Evolutionary conservation across 1,140 invertebrate species (phyloP).

Genomic region (Sinella curviseta): DNA sequence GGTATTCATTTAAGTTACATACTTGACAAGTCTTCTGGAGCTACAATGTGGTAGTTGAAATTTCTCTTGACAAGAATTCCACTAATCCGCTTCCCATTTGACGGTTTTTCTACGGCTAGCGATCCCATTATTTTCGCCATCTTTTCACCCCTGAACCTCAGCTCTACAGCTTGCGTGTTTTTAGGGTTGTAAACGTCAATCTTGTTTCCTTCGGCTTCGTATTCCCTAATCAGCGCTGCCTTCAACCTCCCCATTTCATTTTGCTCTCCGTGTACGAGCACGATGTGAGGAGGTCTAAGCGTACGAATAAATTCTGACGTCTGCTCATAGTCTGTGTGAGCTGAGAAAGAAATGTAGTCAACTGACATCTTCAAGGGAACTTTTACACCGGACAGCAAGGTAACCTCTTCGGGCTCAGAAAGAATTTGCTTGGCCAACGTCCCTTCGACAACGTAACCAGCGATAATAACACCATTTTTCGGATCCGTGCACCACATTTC

Average conservation of each 20-base stretch:
- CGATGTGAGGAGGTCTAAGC: slow-evolving; percentile 92
- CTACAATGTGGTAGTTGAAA: slow-evolving; percentile 96
- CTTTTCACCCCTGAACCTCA: slow-evolving; percentile 95
- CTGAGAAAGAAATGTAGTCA: slow-evolving; percentile 99
- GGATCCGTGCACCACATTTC: slow-evolving; percentile 98
- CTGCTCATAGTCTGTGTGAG: slow-evolving; percentile 98
- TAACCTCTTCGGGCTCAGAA: slow-evolving; percentile 97
- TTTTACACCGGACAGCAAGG: slow-evolving; percentile 92
- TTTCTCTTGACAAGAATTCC: slow-evolving; percentile 96
- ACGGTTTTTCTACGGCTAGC: slow-evolving; percentile 79
- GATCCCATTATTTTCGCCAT: slow-evolving; percentile 95
- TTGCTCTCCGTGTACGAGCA: slow-evolving; percentile 96
- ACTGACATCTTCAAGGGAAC: slow-evolving; percentile 95
- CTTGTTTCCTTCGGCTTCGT: slow-evolving; percentile 83
- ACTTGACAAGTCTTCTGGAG: slow-evolving; percentile 86
- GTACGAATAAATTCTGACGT: slow-evolving; percentile 95
- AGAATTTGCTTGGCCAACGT: slow-evolving; percentile 96
- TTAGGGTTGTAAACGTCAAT: slow-evolving; percentile 93
- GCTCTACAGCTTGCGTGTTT: slow-evolving; percentile 88
- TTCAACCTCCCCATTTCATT: slow-evolving; percentile 98
- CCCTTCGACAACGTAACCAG: slow-evolving; percentile 98
- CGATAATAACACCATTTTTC: slow-evolving; percentile 97
- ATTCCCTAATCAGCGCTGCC: slow-evolving; percentile 89
- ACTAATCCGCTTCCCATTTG: slow-evolving; percentile 75
- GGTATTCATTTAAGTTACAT: slow-evolving; percentile 32